Evolutionary conservation across 2,888 invertebrate genomes (phyloP), one percentile per base, ranked within the genome.

Genomic region (Seira ritae): DNA sequence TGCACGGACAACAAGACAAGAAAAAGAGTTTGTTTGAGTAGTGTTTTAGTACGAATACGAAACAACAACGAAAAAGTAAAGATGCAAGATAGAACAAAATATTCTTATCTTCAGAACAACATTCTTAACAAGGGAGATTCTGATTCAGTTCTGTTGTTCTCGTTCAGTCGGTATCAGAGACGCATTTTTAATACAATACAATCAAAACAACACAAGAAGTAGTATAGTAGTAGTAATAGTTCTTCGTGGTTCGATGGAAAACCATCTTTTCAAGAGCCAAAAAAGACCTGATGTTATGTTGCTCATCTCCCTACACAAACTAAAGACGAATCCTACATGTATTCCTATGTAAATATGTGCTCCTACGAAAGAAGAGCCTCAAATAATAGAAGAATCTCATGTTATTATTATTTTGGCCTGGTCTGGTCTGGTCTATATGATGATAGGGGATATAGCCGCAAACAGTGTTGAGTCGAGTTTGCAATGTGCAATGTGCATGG

Each of bases 331-430:
- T 60, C 4, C 4, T 6, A n/a, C n/a, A 17, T 4, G 60, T 60
- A 60, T 60, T 60, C 60, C 60, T 60, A 60, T n/a, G 60, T 60
- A 60, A 60, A 60, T 60, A 60, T 60, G n/a, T n/a, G n/a, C n/a
- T 42, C 42, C 42, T 42, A 6, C 42, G 12, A 6, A 8, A 60
- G 60, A 60, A 60, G n/a, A n/a, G n/a, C n/a, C 17, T 60, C n/a
- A 3, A 60, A 60, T 60, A 4, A 60, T 60, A 42, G 12, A 60
- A 60, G n/a, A 60, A 10, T 10, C n/a, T 4, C n/a, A 60, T n/a
- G n/a, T n/a, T 10, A 60, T 60, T 60, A 60, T 60, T 15, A 60
- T 60, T 60, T 60, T 42, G 42, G n/a, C n/a, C n/a, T n/a, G n/a
- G n/a, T n/a, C n/a, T n/a, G n/a, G n/a, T n/a, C n/a, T n/a, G n/a